These are phyloP conservation scores for Sicus ferrugineus DNA, from an alignment of 2,888 invertebrate genomes.

Conservation along the genomic window DNA sequence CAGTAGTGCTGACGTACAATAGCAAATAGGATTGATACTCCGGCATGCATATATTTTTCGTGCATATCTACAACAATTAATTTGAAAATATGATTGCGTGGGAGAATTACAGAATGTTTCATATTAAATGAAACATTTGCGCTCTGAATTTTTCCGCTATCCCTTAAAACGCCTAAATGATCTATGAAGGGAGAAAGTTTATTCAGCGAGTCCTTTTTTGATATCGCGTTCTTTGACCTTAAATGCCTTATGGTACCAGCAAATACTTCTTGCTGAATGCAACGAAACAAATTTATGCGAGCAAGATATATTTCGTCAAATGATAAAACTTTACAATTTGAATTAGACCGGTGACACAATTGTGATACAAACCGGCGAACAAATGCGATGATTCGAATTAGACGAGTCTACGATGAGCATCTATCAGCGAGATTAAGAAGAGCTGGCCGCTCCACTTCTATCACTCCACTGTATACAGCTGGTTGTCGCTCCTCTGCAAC, in stretches of 20 bases:
- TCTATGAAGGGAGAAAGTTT: conserved; percentile 36
- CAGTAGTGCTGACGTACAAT: conserved; percentile 40
- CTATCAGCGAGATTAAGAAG: conserved; percentile 8
- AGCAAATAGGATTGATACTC: conserved; percentile 37
- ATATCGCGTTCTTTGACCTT: not conserved
- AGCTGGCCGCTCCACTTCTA: not conserved
- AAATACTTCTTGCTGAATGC: conserved; percentile 24
- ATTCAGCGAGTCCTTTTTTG: conserved; percentile 2
- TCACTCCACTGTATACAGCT: not conserved
- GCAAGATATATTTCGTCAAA: conserved; percentile 24
- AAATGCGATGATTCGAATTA: conserved; percentile 27
- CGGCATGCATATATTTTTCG: conserved; percentile 29
- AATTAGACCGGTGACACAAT: not conserved
- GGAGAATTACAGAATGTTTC: conserved; percentile 39
- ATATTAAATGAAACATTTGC: conserved; percentile 18
- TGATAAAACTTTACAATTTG: not conserved
- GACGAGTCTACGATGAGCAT: not conserved
- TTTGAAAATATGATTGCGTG: conserved; percentile 16
- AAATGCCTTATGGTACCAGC: not conserved
- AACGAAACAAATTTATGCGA: not conserved
- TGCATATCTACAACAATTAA: conserved; percentile 33
- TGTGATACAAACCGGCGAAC: conserved; percentile 29
- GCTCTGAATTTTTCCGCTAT: conserved; percentile 32
- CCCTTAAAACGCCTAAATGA: conserved; percentile 19
- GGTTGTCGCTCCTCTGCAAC: not conserved